Percentiles rank a stretch among this genome's conserved stretches.
phyloP scores from a whole-genome alignment of 2,113 vertebrate species.

The Rafetus swinhoei region DNA sequence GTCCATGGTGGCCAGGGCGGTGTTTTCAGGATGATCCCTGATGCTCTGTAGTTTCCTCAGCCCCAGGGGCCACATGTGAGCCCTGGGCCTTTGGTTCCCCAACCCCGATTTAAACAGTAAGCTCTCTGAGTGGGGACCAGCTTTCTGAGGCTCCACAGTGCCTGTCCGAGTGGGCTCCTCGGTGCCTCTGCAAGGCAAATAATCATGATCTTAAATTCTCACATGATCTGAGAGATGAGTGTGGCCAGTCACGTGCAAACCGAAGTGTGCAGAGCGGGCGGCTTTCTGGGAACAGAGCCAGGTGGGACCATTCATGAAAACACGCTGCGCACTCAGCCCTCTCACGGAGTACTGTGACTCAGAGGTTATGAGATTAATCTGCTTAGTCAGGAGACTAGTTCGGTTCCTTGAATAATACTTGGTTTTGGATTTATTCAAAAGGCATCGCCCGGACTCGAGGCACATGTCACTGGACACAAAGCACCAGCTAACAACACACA shows the following conservation, averaged over 20 bases:
- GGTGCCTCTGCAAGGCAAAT: neutral
- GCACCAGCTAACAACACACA: neutral
- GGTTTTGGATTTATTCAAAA: neutral
- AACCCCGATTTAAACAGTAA: too few relatives aligned
- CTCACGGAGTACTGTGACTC: neutral
- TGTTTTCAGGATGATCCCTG: too few relatives aligned
- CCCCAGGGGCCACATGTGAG: too few relatives aligned
- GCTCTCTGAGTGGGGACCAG: neutral
- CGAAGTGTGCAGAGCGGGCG: neutral
- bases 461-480: neutral
- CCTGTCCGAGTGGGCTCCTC: too few relatives aligned
- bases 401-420: neutral
- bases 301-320: neutral
- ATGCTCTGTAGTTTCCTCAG: too few relatives aligned
- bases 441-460: neutral
- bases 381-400: neutral
- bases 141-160: neutral
- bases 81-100: too few relatives aligned
- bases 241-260: neutral
- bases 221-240: constrained; percentile 7
- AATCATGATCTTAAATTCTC: constrained; percentile 36
- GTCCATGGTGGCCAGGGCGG: too few relatives aligned
- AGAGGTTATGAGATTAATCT: neutral
- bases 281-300: neutral
- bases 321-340: neutral